phyloP scores from a whole-genome alignment of 2,888 invertebrate species.

The Acheta domesticus region DNA sequence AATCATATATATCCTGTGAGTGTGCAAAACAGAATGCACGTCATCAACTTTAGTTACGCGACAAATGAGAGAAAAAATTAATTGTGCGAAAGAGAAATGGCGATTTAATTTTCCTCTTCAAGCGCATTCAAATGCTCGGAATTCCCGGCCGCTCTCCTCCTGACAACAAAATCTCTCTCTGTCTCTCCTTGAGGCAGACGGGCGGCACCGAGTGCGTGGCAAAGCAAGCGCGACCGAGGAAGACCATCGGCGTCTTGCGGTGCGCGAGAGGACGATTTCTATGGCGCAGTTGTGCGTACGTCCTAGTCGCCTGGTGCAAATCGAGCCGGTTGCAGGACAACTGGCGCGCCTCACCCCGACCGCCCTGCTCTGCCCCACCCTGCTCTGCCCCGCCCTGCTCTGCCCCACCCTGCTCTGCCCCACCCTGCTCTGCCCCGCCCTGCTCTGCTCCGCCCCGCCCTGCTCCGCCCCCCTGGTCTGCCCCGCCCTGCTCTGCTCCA shows the following conservation, averaged over 20 bases:
- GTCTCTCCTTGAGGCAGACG: background rate
- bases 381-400: rapidly evolving
- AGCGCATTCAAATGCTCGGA: background rate
- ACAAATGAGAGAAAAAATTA: too few species aligned
- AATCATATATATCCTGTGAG: too few species aligned
- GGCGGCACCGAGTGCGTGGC: background rate
- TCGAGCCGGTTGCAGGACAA: background rate
- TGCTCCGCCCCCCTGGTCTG: too few species aligned
- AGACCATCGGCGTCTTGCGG: background rate
- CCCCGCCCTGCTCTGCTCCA: too few species aligned
- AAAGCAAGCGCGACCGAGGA: background rate
- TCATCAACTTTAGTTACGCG: too few species aligned
- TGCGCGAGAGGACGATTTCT: background rate
- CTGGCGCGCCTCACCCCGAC: too few species aligned
- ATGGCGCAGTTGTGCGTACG: background rate
- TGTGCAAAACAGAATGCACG: too few species aligned
- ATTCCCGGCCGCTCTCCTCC: background rate
- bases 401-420: too few species aligned
- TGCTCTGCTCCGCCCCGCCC: too few species aligned
- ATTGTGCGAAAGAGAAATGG: too few species aligned
- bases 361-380: too few species aligned
- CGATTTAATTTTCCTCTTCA: background rate
- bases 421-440: too few species aligned
- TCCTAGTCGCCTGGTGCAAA: background rate
- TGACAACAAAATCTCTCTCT: background rate